phyloP scores from a whole-genome alignment of 2,113 vertebrate genomes.

The Geococcyx californianus region DNA sequence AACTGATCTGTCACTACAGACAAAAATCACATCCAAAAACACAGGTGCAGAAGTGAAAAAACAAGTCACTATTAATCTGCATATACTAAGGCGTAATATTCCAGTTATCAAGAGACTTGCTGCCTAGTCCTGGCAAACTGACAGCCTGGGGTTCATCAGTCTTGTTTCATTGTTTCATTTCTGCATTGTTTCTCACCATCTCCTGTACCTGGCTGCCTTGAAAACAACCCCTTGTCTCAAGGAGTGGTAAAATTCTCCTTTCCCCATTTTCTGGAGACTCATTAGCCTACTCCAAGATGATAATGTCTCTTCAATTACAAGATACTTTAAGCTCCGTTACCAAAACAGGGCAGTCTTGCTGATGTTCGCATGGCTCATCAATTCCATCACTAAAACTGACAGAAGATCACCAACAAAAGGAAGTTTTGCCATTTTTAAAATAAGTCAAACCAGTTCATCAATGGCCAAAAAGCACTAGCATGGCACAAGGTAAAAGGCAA shows the following conservation, averaged over 20 bases:
- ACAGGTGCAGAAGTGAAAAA: neutral
- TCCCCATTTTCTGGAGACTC: neutral
- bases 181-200: neutral
- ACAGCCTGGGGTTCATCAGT: neutral
- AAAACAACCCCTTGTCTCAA: neutral
- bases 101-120: neutral
- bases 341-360: neutral
- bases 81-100: neutral
- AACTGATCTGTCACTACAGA: neutral
- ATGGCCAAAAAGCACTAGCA: neutral
- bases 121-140: neutral
- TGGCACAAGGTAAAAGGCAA: neutral
- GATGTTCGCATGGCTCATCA: neutral
- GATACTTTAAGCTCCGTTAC: neutral
- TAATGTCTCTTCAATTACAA: neutral
- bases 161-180: neutral
- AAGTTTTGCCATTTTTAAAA: neutral
- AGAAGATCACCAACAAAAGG: neutral
- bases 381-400: neutral
- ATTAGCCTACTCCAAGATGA: neutral
- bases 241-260: neutral
- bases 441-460: neutral
- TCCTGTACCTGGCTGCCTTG: neutral
- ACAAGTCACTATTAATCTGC: neutral
- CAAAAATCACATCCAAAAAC: neutral